Base-by-base conservation (phyloP, 2,113 vertebrate species). In the Eudorcas thomsonii region DNA sequence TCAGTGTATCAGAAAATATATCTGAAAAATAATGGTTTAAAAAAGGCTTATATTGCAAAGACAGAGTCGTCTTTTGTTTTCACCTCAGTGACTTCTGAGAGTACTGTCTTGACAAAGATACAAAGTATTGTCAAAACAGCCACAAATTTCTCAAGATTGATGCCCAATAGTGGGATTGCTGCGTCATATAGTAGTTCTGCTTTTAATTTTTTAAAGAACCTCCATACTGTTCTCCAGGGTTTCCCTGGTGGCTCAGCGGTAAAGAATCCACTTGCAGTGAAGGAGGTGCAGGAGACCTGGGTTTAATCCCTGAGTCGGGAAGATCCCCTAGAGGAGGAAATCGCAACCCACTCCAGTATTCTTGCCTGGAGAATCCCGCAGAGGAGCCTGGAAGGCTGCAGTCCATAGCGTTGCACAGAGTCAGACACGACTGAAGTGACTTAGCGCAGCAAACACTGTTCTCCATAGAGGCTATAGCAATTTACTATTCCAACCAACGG, bases 371-470 rank as follows among this genome's bases (percentile, higher is more conserved):
- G 17, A 36, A 36, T 71, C n/a, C n/a, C n/a, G 5, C n/a, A 36
- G 17, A 23, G 64, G 64, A 36, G 64, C 64, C 64, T 23, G 64
- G 64, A 23, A 11, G 19, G 9, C 17, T 71, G n/a, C 64, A 11
- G n/a, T 36, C 64, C 19, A 36, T 1, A 21, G 64, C 1, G 0
- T 36, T 5, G 64, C 64, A 36, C 4, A 12, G 64, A 67, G 64
- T 36, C n/a, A 5, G 19, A 36, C n/a, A 71, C 0, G 0, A 71
- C 64, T 36, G n/a, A 36, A 21, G 4, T 36, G 17, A 21, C 17
- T 71, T 21, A 71, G 64, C 9, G 0, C 2, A 36, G 64, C 64
- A 71, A 19, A 39, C 14, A 25, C 71, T 25, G 36, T 43, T 74
- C 71, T 43, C 71, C 11, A 0, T 3, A 74, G 71, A 43, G 71